These are phyloP conservation scores for Eupleurogrammus muticus DNA, from an alignment of 2,797 vertebrate species.

Conservation along the genomic window DNA sequence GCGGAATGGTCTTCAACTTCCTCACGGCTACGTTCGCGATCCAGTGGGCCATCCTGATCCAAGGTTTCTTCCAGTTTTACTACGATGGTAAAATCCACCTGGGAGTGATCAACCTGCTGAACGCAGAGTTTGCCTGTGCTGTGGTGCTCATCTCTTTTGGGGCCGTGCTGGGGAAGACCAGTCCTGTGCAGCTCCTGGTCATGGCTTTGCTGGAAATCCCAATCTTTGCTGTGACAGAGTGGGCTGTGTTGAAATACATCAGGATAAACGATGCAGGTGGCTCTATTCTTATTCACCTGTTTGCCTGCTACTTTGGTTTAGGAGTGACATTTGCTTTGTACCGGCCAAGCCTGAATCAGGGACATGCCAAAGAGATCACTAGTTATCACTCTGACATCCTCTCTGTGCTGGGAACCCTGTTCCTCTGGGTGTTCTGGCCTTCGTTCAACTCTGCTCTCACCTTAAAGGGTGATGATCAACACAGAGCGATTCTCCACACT, in stretches of 20 bases:
- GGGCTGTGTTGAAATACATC: conserved; percentile 79
- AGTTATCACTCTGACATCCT: conserved; percentile 81
- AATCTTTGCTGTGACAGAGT: conserved; percentile 79
- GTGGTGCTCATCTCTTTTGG: conserved; percentile 86
- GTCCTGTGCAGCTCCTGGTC: conserved; percentile 85
- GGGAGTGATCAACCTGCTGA: conserved; percentile 80
- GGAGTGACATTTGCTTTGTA: conserved; percentile 83
- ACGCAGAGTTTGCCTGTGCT: conserved; percentile 84
- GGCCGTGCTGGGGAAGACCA: conserved; percentile 85
- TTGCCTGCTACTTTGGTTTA: conserved; percentile 88
- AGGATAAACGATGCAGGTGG: conserved; percentile 84
- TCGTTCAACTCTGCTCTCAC: conserved; percentile 86
- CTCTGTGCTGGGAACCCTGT: conserved; percentile 82
- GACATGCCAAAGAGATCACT: conserved; percentile 80
- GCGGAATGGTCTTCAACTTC: conserved; percentile 86
- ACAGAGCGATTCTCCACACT: conserved; percentile 85
- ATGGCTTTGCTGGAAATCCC: conserved; percentile 84
- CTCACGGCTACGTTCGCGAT: conserved; percentile 83
- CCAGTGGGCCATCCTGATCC: conserved; percentile 87
- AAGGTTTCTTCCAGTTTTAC: conserved; percentile 85
- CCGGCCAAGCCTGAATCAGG: conserved; percentile 27
- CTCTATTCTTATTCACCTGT: conserved; percentile 86
- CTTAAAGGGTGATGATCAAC: conserved; percentile 80
- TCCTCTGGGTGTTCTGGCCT: conserved; percentile 91
- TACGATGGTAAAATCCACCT: conserved; percentile 78